These are phyloP conservation scores for Bathybates hornii DNA, from an alignment of 2,113 vertebrate genomes.

Conservation along the genomic window DNA sequence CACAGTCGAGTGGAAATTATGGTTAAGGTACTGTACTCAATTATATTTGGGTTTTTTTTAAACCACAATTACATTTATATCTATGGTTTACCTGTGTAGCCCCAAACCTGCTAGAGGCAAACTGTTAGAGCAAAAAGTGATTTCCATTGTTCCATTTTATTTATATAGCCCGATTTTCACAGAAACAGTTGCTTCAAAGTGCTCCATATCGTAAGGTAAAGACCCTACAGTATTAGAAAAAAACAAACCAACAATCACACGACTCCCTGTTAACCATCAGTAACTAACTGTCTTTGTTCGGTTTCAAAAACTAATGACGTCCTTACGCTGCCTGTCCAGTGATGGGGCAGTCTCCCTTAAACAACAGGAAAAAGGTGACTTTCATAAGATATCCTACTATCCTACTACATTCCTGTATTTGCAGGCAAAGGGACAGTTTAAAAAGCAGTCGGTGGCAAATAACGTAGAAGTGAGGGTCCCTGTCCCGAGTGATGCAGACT, in stretches of 20 bases:
- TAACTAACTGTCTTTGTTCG: not conserved
- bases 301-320: not conserved
- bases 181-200: not conserved
- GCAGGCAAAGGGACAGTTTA: constrained; percentile 95
- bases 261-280: not conserved
- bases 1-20: constrained; percentile 93
- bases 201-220: not conserved
- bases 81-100: not conserved
- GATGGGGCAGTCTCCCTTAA: not conserved
- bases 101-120: not conserved
- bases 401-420: not conserved
- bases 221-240: not conserved
- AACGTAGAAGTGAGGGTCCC: constrained; percentile 89
- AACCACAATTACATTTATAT: not conserved
- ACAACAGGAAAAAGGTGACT: not conserved
- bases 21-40: constrained; percentile 78
- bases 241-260: not conserved
- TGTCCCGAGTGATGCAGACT: constrained; percentile 90
- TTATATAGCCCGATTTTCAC: not conserved
- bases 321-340: not conserved
- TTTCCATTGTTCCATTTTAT: not conserved
- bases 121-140: not conserved
- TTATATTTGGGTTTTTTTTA: not conserved
- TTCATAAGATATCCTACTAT: not conserved
- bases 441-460: constrained; percentile 94